Percentiles rank a stretch among this genome's conserved stretches.
Conservation (phyloP, 2,888 invertebrate genomes). For the Acanthosepion pharaonis region DNA sequence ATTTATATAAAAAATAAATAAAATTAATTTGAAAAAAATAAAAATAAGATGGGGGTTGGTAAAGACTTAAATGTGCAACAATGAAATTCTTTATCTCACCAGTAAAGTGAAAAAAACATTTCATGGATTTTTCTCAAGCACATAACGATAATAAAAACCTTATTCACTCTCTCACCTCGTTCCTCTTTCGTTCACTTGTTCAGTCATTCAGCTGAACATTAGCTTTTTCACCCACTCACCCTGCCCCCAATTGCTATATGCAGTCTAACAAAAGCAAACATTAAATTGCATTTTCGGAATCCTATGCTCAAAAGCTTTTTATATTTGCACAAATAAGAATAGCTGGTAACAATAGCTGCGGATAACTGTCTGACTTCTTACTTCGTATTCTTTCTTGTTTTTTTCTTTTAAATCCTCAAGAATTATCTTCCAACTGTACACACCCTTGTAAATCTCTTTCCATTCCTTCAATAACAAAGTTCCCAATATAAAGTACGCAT, state of each 20-base stretch:
- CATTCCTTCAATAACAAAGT: not conserved
- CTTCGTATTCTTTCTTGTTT: not conserved
- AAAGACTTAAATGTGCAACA: too few species aligned
- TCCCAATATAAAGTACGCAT: not conserved
- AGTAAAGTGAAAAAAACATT: not conserved
- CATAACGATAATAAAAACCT: not conserved
- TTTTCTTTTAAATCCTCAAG: not conserved
- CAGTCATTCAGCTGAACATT: not conserved
- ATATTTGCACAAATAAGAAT: not conserved
- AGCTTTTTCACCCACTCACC: not conserved
- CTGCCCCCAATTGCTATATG: not conserved
- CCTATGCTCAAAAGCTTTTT: not conserved
- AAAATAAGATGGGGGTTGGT: too few species aligned
- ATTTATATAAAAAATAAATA: too few species aligned
- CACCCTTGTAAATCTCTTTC: not conserved
- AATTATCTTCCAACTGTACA: too few species aligned
- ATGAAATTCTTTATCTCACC: not conserved
- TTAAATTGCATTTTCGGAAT: conserved; percentile 18
- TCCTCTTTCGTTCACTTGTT: not conserved
- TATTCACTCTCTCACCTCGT: not conserved
- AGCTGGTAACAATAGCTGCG: not conserved
- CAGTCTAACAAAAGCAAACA: conserved; percentile 16
- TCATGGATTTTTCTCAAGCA: not conserved
- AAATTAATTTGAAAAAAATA: too few species aligned
- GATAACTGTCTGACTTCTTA: not conserved